Evolutionary conservation across 2,113 vertebrate genomes (phyloP), one percentile per base, ranked within the genome.

Genomic region (Columba janthina): DNA sequence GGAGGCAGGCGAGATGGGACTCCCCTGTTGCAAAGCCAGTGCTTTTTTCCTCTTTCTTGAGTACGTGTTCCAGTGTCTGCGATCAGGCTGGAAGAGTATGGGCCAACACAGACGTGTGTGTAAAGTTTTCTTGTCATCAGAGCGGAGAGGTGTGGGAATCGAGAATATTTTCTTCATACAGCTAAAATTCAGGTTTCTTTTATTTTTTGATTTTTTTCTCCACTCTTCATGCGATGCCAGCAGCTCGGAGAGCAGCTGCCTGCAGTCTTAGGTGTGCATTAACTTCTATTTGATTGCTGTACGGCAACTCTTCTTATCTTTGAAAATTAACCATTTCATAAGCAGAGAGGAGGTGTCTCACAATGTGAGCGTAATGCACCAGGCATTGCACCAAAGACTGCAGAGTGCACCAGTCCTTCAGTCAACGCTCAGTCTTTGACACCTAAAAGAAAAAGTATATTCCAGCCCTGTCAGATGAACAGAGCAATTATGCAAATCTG

Each of bases 311-410:
- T 93, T 84, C 94, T 90, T 92, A 89, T 95, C 96, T 96, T 89
- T 72, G 90, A 13, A 91, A 95, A 96, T 96, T 96, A 97, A 96
- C 96, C 90, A 77, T 96, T 96, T 96, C 83, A 20, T 26, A 61
- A 92, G 92, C 73, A 10, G 31, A 28, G 74, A 91, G 92, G 81
- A 93, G 87, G 71, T 50, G 95, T 75, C 88, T 93, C 10, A 1
- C 84, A 51, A 32, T 1, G 1, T 4, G 91, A 92, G 75, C 18
- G 93, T 96, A 96, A 95, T 96, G 92, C 96, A 96, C 94, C 94
- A 94, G 70, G 74, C 95, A 97, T 96, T 96, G 93, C 96, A 96
- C 83, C 96, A 96, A 77, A 78, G 92, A 94, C 93, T 96, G 96
- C 94, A 96, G 94, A 95, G 90, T 61, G 90, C 92, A 90, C 90